Evolutionary conservation across 53 echinoderm and acorn worm species (phyloP), one percentile per base, ranked within the genome.

Genomic region (Antedon mediterranea): DNA sequence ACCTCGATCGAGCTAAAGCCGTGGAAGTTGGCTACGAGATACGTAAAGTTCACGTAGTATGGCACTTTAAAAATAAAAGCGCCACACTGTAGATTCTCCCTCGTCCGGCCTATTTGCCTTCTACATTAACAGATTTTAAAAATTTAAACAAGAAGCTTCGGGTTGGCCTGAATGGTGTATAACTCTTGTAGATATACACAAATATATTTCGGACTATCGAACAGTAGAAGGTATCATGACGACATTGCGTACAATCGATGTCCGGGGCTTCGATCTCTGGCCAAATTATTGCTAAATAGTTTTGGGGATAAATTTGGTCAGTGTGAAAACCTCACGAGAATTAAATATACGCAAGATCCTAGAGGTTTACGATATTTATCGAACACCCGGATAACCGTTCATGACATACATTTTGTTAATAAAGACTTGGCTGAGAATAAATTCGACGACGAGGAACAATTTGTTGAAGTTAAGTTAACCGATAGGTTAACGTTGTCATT

Each of bases 221-320:
- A 8, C 2, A 9, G 1, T 15, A 18, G 57, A 57, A 57, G 57
- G 26, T 57, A 57, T 57, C 2, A 57, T 23, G 57, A 57, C 2
- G 81, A 89, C 13, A 83, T 93, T 30, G 82, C 74, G 29, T 78
- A 89, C 32, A 89, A 93, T 73, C 85, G n/a, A n/a, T n/a, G n/a
- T n/a, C n/a, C 87, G 0, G 89, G 84, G 28, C 42, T 87, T 14
- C 57, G 93, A 30, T 85, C 84, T 9, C 79, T 90, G 0, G 80
- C 84, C 8, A 93, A 88, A 81, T 70, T 87, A 5, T 82, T 87
- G 86, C 43, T 89, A 7, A 86, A 92, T 43, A 73, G 44, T 28
- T 83, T 92, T 28, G 89, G 92, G 91, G 92, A 91, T 18, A 83
- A 83, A 32, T 83, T 83, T 77, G 78, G 77, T 28, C 83, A 83